Evolutionary conservation across 1,140 invertebrate genomes (phyloP), one percentile per base, ranked within the genome.

Genomic region (Mya arenaria): DNA sequence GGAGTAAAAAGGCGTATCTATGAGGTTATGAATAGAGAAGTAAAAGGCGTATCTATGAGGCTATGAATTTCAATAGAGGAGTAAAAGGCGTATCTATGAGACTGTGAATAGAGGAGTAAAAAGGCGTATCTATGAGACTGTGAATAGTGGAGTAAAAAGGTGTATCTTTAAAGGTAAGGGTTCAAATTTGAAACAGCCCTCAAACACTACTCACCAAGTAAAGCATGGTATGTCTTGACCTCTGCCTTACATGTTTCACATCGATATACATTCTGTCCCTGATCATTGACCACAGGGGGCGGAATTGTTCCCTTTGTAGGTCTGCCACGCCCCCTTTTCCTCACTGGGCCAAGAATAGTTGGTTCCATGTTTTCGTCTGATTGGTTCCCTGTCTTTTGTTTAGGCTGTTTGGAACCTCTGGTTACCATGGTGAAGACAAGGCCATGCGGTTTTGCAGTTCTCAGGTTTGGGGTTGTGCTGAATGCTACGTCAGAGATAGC

Each of bases 191-290:
- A n/a, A n/a, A 52, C 2, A 52, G 17, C 25, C 48, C 2, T n/a
- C 17, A 52, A 52, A 23, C 25, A 1, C 19, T 52, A 23, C 62
- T 23, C 25, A 80, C 77, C 77, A 58, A 80, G 36, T 10, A 80
- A 41, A 44, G 77, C 65, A 71, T 80, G 66, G 28, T 80, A 66
- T 34, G 65, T 80, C 32, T 80, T 80, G 4, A 80, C 65, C 19
- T 30, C n/a, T 1, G 56, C 44, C 32, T 56, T 52, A 48, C 77
- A 80, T 17, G 60, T 55, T 44, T 69, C 36, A 71, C 77, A 80
- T 10, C 28, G 60, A 30, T 71, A 71, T 25, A 71, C 48, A 28
- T 28, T 25, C 28, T 69, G 36, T 25, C 77, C 77, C 4, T 71
- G 37, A 4, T 68, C 48, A 37, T 71, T 71, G 2, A 36, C 30